Conservation (phyloP, 1,140 invertebrate species). For the Diploscapter pachys region DNA sequence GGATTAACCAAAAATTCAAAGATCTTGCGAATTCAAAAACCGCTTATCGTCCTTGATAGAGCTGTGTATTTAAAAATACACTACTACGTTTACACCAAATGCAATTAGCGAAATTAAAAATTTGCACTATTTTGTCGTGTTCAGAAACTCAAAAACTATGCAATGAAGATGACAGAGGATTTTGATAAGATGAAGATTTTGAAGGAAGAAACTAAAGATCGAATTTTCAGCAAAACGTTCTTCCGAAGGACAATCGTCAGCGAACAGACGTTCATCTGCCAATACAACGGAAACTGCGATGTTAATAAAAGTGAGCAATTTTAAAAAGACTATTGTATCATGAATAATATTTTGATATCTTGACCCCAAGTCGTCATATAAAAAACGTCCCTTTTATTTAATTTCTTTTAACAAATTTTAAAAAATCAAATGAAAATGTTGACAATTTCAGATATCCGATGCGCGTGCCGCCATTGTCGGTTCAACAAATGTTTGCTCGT, state of each 20-base stretch:
- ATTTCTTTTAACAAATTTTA: slow-evolving; percentile 31
- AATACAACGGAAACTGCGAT: slow-evolving; percentile 63
- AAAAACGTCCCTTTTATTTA: neutral
- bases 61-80: too few species aligned
- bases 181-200: too few species aligned
- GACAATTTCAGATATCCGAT: slow-evolving; percentile 61
- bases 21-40: too few species aligned
- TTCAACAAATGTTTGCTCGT: slow-evolving; percentile 64
- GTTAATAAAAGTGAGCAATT: slow-evolving; percentile 60
- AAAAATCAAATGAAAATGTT: slow-evolving; percentile 2
- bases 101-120: too few species aligned
- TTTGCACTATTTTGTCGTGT: too few species aligned
- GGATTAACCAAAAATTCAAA: too few species aligned
- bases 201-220: neutral
- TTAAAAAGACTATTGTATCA: slow-evolving; percentile 5
- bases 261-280: slow-evolving; percentile 64
- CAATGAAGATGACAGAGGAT: too few species aligned
- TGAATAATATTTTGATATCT: too few species aligned
- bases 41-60: too few species aligned
- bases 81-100: too few species aligned
- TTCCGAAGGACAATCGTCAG: slow-evolving; percentile 58
- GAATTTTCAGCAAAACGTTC: slow-evolving; percentile 53
- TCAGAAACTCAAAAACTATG: too few species aligned
- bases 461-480: slow-evolving; percentile 64
- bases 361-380: neutral